Evolutionary conservation across 2,113 vertebrate species (phyloP).

Genomic region (Burhinus bistriatus): DNA sequence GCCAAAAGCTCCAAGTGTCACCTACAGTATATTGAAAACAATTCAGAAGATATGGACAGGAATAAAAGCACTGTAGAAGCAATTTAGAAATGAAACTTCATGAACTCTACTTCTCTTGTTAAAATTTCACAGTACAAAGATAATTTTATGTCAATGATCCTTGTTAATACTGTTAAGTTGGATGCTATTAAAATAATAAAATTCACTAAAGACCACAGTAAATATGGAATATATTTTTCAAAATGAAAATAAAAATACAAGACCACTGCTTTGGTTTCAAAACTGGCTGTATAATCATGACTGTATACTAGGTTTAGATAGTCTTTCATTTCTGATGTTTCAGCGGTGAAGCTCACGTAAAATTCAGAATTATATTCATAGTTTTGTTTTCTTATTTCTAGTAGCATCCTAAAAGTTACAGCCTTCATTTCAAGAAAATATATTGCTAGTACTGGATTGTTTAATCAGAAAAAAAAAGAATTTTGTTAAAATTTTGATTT

Average conservation of each 20-base stretch:
- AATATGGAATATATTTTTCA: neutral
- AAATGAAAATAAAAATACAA: neutral
- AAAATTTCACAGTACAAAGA: neutral
- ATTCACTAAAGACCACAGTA: neutral
- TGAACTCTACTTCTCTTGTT: neutral
- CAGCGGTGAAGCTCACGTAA: neutral
- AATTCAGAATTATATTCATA: neutral
- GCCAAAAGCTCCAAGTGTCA: slow-evolving; percentile 94
- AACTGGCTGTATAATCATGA: neutral
- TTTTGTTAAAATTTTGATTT: neutral
- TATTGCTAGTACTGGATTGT: neutral
- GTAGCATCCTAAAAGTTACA: neutral
- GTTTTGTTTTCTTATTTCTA: neutral
- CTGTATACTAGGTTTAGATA: neutral
- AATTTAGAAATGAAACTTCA: neutral
- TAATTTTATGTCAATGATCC: neutral
- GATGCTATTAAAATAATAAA: neutral
- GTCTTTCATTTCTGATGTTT: neutral
- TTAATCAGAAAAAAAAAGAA: neutral
- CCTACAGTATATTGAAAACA: slow-evolving; percentile 70
- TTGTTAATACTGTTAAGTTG: slow-evolving; percentile 31
- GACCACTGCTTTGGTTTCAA: neutral
- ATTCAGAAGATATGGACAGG: neutral
- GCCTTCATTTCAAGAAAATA: neutral
- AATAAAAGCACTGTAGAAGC: neutral